Percentiles rank a stretch among this genome's conserved stretches.
Evolutionary conservation across 2,888 invertebrate genomes (phyloP).

Genomic region (Eretmocerus hayati): DNA sequence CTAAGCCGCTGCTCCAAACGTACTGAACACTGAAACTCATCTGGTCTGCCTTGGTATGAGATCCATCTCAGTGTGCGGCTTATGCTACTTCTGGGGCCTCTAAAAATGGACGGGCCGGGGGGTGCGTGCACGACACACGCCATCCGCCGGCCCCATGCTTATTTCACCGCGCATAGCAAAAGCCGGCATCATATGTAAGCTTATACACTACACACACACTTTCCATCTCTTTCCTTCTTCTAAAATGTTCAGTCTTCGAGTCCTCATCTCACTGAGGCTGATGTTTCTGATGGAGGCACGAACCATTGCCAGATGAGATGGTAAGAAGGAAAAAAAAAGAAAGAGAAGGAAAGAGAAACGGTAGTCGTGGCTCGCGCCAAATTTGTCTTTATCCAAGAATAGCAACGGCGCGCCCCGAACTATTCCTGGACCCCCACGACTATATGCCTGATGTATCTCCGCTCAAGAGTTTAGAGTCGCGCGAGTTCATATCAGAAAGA

Average conservation of each 20-base stretch:
- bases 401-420: conserved; percentile 35
- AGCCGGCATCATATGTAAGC: conserved; percentile 37
- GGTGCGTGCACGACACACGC: conserved; percentile 1
- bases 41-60: conserved; percentile 16
- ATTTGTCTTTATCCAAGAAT: conserved; percentile 77
- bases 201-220: conserved; percentile 47
- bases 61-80: not conserved
- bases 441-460: no score
- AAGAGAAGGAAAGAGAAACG: conserved; percentile 2
- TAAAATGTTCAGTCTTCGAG: no score
- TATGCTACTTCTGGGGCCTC: conserved; percentile 27
- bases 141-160: not conserved
- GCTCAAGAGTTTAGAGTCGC: no score
- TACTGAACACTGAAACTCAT: no score
- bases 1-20: no score
- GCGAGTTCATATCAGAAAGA: no score
- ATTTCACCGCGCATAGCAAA: no score
- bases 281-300: no score
- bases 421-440: conserved; percentile 43
- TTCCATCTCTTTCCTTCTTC: no score
- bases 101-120: conserved; percentile 40
- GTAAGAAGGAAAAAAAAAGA: no score
- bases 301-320: not conserved
- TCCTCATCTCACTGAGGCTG: no score
- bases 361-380: conserved; percentile 51